phyloP scores from a whole-genome alignment of 2,888 invertebrate species.

The Xylophagus ater region DNA sequence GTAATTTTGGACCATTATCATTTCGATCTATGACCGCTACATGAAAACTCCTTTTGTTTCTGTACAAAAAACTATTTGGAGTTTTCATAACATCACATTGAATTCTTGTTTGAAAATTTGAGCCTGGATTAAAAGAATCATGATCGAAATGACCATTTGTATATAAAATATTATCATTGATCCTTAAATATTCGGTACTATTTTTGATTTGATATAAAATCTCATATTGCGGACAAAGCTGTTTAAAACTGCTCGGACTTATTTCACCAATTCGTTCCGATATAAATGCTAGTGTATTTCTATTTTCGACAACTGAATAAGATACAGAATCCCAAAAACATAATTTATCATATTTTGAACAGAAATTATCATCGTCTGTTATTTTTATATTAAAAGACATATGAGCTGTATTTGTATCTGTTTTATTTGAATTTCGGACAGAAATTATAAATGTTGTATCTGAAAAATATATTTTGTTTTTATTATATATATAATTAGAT shows the following conservation, averaged over 20 bases:
- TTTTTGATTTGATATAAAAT: conserved; percentile 41
- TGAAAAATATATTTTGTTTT: conserved; percentile 3
- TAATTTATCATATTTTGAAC: conserved; percentile 28
- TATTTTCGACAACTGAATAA: conserved; percentile 31
- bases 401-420: conserved; percentile 23
- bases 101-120: conserved; percentile 31
- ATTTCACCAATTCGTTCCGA: conserved; percentile 33
- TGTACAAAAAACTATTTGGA: conserved; percentile 15
- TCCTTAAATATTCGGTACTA: conserved; percentile 36
- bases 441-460: conserved; percentile 28
- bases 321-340: conserved; percentile 33
- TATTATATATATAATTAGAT: background rate
- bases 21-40: conserved; percentile 73
- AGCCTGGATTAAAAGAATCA: conserved; percentile 37
- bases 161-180: conserved; percentile 35
- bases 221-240: conserved; percentile 42
- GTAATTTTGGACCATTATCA: conserved; percentile 75
- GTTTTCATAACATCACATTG: conserved; percentile 38
- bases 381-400: conserved; percentile 31
- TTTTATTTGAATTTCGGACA: conserved; percentile 20
- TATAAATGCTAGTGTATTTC: conserved; percentile 9
- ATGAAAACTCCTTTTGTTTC: conserved; percentile 28
- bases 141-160: conserved; percentile 39
- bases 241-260: conserved; percentile 36
- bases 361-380: conserved; percentile 25